These are phyloP conservation scores for Turdus rufiventris DNA, from an alignment of 2,113 vertebrate species.

Conservation along the genomic window DNA sequence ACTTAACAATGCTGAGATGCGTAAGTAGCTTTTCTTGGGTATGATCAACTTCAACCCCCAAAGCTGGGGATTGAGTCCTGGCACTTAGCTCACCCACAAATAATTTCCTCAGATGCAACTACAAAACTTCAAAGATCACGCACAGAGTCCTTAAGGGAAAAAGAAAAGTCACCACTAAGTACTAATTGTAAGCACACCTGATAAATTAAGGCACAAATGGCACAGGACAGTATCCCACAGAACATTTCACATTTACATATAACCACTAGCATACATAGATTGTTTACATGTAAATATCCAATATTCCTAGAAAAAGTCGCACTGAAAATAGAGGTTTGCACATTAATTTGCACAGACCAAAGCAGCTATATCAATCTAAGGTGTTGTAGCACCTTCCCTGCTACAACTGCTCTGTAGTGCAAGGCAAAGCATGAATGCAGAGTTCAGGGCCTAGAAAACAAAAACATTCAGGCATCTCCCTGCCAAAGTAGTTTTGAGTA, in stretches of 20 bases:
- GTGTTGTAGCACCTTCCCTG: background rate
- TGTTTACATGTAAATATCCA: background rate
- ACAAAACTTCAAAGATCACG: background rate
- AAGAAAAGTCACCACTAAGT: background rate
- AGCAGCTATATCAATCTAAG: background rate
- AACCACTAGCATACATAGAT: background rate
- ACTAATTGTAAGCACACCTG: background rate
- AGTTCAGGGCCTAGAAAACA: background rate
- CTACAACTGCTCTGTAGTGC: background rate
- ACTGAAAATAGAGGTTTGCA: background rate
- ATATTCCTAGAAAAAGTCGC: background rate
- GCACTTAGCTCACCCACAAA: background rate
- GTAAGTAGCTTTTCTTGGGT: background rate
- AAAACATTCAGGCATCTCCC: background rate
- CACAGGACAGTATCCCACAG: background rate
- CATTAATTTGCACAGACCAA: background rate
- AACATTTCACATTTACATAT: background rate
- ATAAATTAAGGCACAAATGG: background rate
- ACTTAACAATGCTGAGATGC: background rate
- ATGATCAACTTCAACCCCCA: background rate
- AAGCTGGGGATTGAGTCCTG: background rate
- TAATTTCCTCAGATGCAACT: background rate
- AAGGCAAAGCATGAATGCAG: background rate
- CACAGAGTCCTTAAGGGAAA: background rate
- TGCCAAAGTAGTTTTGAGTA: background rate